Evolutionary conservation across 2,888 invertebrate genomes (phyloP), one percentile per base, ranked within the genome.

Genomic region (Melinopterus prodromus): DNA sequence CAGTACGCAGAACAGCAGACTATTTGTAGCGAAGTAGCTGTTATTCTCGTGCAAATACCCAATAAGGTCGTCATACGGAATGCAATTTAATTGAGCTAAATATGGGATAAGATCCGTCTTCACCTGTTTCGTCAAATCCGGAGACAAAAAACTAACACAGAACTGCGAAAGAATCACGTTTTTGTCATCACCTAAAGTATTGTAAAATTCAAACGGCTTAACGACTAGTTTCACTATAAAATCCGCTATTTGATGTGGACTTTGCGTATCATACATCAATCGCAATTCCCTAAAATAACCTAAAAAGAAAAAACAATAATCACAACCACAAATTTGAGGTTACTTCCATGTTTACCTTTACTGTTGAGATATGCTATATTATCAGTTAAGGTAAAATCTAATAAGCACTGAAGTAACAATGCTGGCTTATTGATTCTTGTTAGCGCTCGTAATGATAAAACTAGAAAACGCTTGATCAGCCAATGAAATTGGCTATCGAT

Each of bases 211-310:
- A 79, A 98, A 90, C 0, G 98, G 97, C 83, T 95, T 92, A 84
- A 94, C 92, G 80, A 97, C 92, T 86, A 98, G 92, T 84, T 95
- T 93, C 79, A 96, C 89, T 2, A 97, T 90, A 81, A 94, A 91
- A 71, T 95, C 94, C 38, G 84, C 83, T 93, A 92, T 83, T 94
- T 90, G 7, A 93, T 93, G 35, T 94, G 95, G 90, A 76, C 80
- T 82, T 82, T 96, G 95, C 83, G 97, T 87, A 77, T 97, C 88
- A 79, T 90, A 90, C 35, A 74, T 26, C 37, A 36, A 35, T 82
- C 95, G 92, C 83, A 97, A 89, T 85, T 94, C 93, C 82, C 91
- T 90, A 87, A 96, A 97, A 88, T 96, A 98, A 83, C 93, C 94
- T 93, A 88, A 15, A 89, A 90, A 81, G 80, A 69, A 70, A 71